Base-by-base conservation (phyloP, 1,140 invertebrate species). In the Mizuhopecten yessoensis region DNA sequence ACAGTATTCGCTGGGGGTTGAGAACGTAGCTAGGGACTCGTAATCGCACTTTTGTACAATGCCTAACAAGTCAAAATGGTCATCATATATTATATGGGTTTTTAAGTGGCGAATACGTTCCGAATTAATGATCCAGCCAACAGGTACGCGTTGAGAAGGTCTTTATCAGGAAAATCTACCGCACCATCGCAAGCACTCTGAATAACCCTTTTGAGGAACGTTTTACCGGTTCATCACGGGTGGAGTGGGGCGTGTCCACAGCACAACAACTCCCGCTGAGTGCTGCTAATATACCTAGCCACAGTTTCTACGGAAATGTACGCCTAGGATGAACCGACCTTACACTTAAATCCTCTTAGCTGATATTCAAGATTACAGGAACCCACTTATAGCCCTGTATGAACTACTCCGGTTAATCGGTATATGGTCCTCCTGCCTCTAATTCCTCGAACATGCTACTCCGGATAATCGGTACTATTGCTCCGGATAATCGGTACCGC, bases 141-240 rank as follows among this genome's bases (percentile, higher is more conserved):
- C 57, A 75, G 57, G 57, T 75, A 75, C 57, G 23, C 57, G 57
- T 75, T 75, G 57, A 75, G 57, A 75, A 75, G 57, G 57, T 75
- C 57, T 75, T 75, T 75, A 75, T 75, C 57, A 29, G 17, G 57
- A 1, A 75, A n/a, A 75, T 75, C 57, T 75, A 75, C 57, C 57
- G 29, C 57, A 75, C 57, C 57, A 75, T 75, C 57, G 29, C 23
- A 23, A 75, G 23, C n/a, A 75, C 57, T 2, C 23, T 75, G 57
- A 75, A 75, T 75, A 75, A n/a, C 2, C 57, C 57, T 75, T 75
- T 75, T 75, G 23, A 75, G 57, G 57, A 75, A n/a, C 57, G 57
- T 75, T 75, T 75, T 75, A n/a, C 57, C 57, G 57, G 57, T 17
- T 75, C 57, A 75, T 75, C 57, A 75, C 23, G n/a, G 57, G n/a